These are phyloP conservation scores for Phyllostomus discolor DNA, from an alignment of 2,113 vertebrate genomes.

Conservation along the genomic window DNA sequence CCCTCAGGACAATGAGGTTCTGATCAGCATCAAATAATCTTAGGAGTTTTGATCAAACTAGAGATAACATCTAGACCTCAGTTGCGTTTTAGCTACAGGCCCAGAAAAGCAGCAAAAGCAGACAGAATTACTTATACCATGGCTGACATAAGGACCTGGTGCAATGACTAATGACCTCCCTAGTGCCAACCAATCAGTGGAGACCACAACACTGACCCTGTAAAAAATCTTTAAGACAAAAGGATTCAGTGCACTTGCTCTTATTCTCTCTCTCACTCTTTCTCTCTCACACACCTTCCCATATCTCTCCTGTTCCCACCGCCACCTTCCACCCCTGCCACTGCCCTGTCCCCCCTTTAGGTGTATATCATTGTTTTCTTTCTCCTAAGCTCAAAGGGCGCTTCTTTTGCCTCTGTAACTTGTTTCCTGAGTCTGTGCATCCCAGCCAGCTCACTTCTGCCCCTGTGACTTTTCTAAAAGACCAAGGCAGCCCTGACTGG, in stretches of 20 bases:
- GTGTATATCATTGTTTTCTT: neutral
- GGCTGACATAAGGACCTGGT: neutral
- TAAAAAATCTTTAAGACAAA: neutral
- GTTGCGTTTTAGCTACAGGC: too few relatives aligned
- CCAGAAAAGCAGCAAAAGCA: neutral
- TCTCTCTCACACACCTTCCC: neutral
- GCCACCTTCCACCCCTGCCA: too few relatives aligned
- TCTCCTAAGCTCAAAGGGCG: neutral
- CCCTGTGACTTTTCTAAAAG: neutral
- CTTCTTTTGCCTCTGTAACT: neutral
- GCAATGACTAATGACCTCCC: neutral
- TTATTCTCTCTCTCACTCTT: neutral
- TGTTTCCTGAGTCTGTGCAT: neutral
- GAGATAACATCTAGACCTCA: too few relatives aligned
- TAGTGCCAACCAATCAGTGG: neutral
- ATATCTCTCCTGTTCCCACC: too few relatives aligned
- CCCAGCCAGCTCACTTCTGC: too few relatives aligned
- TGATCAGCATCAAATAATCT: neutral
- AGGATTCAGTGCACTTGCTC: neutral
- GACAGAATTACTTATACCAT: neutral
- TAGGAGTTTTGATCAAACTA: neutral
- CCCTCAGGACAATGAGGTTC: neutral
- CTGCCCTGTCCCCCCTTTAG: neutral
- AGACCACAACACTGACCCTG: neutral
- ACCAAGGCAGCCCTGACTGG: too few relatives aligned